Evolutionary conservation across 1,140 invertebrate species (phyloP), one percentile per base, ranked within the genome.

Genomic region (Araneus ventricosus): DNA sequence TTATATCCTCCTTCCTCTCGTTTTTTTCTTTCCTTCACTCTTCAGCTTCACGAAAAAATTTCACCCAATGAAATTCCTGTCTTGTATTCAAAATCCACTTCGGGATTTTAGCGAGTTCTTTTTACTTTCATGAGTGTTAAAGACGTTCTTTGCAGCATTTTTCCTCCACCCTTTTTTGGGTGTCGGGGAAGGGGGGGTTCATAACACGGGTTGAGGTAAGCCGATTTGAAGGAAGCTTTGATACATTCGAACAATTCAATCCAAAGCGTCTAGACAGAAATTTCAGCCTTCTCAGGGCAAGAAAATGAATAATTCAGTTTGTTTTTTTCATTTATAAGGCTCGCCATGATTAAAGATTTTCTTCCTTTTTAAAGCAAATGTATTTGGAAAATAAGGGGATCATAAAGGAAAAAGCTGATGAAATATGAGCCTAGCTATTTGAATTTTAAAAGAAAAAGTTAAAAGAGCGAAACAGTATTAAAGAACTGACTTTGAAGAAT

Each of bases 1-100:
- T 34, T 75, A 34, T 34, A 4, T 34, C 37, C 20, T 17, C 34
- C 17, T 75, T 30, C 20, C 14, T 37, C n/a, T 75, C 14, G 5
- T 30, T 30, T 34, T 75, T 75, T 70, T 27, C 4, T 75, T 75
- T 75, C n/a, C 27, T 67, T 30, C 8, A 4, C 24, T 61, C 22
- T 61, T 61, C 20, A 61, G 0, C 22, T 24, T 17, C 27, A 20
- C 3, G 17, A 34, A 30, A 30, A 30, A 30, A 30, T 30, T 34
- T 30, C 30, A 34, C 34, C 67, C 67, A 24, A 61, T 61, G 59
- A 61, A 61, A 61, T 75, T 17, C 30, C 27, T 75, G 67, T 75
- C 67, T 75, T 34, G 27, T 30, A 34, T 75, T 75, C 67, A 37
- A 30, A 75, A 75, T 75, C 67, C 30, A 75, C 67, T 75, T 75